Evolutionary conservation across 2,888 invertebrate species (phyloP).

Genomic region (Trimorus sp.): DNA sequence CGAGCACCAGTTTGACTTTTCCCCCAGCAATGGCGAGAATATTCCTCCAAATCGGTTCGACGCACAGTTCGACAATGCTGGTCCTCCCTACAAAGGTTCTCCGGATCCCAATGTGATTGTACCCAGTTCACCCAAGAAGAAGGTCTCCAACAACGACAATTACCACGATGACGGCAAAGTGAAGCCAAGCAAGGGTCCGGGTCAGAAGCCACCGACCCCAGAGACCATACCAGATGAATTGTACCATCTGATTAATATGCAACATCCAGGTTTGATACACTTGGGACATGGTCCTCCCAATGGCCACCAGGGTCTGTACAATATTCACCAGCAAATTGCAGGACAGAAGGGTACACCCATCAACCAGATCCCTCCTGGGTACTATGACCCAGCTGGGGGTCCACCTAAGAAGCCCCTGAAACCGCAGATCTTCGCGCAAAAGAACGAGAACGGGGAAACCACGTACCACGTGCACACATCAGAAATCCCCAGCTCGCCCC

Average conservation of each 20-base stretch:
- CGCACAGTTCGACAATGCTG: slow-evolving; percentile 71
- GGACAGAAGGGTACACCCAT: slow-evolving; percentile 71
- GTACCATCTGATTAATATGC: slow-evolving; percentile 76
- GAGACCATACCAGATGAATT: slow-evolving; percentile 76
- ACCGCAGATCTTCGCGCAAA: slow-evolving; percentile 76
- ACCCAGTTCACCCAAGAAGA: slow-evolving; percentile 69
- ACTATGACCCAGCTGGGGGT: slow-evolving; percentile 71
- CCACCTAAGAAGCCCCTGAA: slow-evolving; percentile 75
- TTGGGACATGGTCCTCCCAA: slow-evolving; percentile 73
- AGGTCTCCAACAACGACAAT: slow-evolving; percentile 67
- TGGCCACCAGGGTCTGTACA: slow-evolving; percentile 76
- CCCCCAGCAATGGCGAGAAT: slow-evolving; percentile 72
- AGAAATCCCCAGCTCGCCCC: slow-evolving; percentile 76
- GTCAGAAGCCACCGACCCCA: slow-evolving; percentile 67
- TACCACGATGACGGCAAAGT: slow-evolving; percentile 66
- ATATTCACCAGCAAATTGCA: slow-evolving; percentile 75
- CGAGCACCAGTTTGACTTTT: slow-evolving; percentile 68
- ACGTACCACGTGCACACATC: slow-evolving; percentile 78
- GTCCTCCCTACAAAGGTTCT: slow-evolving; percentile 73
- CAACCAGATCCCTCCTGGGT: slow-evolving; percentile 70
- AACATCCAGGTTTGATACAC: slow-evolving; percentile 77
- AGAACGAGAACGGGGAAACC: slow-evolving; percentile 78
- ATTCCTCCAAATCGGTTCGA: slow-evolving; percentile 72
- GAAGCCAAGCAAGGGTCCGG: slow-evolving; percentile 67
- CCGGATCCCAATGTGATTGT: slow-evolving; percentile 74